Base-by-base conservation (phyloP, 2,888 invertebrate genomes). In the Camponotus fellah region DNA sequence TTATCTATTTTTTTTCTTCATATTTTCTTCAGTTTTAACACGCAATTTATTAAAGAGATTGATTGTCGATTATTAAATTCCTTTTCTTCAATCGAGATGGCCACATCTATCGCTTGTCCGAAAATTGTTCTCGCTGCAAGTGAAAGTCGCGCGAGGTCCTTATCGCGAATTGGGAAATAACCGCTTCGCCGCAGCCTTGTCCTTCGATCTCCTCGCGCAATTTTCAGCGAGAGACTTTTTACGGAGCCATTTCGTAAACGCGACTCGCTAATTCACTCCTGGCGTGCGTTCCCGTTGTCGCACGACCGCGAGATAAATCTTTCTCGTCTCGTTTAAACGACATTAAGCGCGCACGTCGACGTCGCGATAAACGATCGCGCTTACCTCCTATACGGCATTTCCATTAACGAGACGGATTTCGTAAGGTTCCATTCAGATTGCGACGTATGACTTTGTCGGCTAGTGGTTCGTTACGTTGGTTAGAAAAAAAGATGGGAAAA, bases 291-390 rank as follows among this genome's bases (percentile, higher is more conserved):
- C 43, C 14, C 43, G 66, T n/a, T n/a, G 64, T 17, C 64, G 64
- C 49, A n/a, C 53, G 53, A 56, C 68, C 66, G 77, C 58, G 58
- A 77, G 40, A 68, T 80, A 80, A 80, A 80, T 80, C 72, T 79
- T 32, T 10, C 46, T 53, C 43, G 79, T 79, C 72, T 72, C 79
- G 60, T 80, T 80, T 46, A 72, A 80, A 71, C 34, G 34, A 46
- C 77, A 69, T 69, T 79, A 69, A 79, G 53, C 32, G 69, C 17
- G 40, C 40, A 26, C 26, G 58, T 14, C 17, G 37, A 72, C 72
- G 60, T 71, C 43, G 46, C 79, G 77, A 71, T 71, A 79, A 79
- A 79, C 79, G 71, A 79, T 79, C 71, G 17, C 46, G 58, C 69
- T 17, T 49, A 65, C 3, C n/a, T 12, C 26, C 32, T 14, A 26